Conservation (phyloP, 2,888 invertebrate species). For the Venusia cambrica region DNA sequence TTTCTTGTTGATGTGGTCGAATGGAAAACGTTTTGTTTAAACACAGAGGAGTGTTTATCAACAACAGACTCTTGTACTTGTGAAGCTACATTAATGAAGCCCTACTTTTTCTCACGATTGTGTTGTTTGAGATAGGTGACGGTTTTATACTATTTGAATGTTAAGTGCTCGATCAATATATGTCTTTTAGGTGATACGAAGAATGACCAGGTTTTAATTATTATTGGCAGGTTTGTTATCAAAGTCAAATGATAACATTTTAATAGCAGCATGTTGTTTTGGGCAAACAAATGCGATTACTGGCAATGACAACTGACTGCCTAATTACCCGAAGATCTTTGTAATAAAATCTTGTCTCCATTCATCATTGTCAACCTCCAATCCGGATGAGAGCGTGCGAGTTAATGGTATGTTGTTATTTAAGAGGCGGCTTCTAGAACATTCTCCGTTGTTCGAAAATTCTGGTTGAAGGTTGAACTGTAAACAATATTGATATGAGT, state of each 20-base stretch:
- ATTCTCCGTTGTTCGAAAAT: conserved; percentile 20
- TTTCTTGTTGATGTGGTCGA: conserved; percentile 40
- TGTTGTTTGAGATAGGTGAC: no score
- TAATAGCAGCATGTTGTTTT: no score
- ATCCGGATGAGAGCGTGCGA: conserved; percentile 21
- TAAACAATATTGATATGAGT: conserved; percentile 48
- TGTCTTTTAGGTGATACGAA: no score
- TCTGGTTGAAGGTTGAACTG: conserved; percentile 38
- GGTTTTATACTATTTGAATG: no score
- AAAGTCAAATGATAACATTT: no score
- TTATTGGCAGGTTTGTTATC: no score
- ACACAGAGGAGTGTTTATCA: conserved; percentile 55
- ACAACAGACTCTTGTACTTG: conserved; percentile 49
- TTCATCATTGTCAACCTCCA: conserved; percentile 19
- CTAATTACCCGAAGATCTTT: conserved; percentile 10
- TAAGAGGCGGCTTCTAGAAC: conserved; percentile 13
- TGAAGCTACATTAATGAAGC: conserved; percentile 48
- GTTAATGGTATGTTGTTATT: conserved; percentile 7
- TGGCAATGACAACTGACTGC: no score
- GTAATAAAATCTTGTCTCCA: conserved; percentile 8
- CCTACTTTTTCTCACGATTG: conserved; percentile 45
- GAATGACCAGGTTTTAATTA: no score
- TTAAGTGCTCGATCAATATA: no score
- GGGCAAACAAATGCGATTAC: no score
- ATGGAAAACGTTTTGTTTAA: conserved; percentile 52